Evolutionary conservation across 2,797 vertebrate genomes (phyloP), one percentile per base, ranked within the genome.

Genomic region (Malurus splendens): DNA sequence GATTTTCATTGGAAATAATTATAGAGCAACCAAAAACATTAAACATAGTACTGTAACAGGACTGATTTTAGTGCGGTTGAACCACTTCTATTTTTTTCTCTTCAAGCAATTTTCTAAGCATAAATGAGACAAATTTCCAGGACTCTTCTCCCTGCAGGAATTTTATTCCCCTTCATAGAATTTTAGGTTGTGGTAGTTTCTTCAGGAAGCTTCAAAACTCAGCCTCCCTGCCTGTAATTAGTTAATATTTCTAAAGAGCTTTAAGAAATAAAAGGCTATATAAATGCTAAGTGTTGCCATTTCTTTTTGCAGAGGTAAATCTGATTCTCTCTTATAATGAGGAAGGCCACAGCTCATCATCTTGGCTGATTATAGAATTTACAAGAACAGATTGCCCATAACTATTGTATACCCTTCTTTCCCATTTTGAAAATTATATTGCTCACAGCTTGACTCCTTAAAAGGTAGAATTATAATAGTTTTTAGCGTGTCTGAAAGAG

Each of bases 401-500:
- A 93, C 79, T 38, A 87, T 64, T 89, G 82, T 81, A 94, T 72
- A 76, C 62, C 27, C 64, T 66, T 81, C 61, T 81, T 89, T 90
- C 80, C 62, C 82, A 94, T 93, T 85, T 80, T 89, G 76, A 80
- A 93, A 92, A 95, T 94, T 90, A 81, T 87, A 94, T 85, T 95
- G 81, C 90, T 91, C 94, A 87, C 91, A 95, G 94, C 90, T 93
- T 94, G 91, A 92, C 68, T 94, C 47, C 86, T 87, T 90, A 62
- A 87, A 92, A 72, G 48, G 57, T 82, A 90, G 78, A 90, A 94
- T 89, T 91, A 87, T 68, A 93, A 89, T 81, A 56, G 2, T 16
- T 86, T 75, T 81, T 78, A 85, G 42, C 51, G 51, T 56, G n/a
- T 75, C 73, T 87, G 65, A 91, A 90, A 60, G 42, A 87, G 76